Evolutionary conservation across 2,113 vertebrate genomes (phyloP).

Genomic region (Onychostruthus taczanowskii): DNA sequence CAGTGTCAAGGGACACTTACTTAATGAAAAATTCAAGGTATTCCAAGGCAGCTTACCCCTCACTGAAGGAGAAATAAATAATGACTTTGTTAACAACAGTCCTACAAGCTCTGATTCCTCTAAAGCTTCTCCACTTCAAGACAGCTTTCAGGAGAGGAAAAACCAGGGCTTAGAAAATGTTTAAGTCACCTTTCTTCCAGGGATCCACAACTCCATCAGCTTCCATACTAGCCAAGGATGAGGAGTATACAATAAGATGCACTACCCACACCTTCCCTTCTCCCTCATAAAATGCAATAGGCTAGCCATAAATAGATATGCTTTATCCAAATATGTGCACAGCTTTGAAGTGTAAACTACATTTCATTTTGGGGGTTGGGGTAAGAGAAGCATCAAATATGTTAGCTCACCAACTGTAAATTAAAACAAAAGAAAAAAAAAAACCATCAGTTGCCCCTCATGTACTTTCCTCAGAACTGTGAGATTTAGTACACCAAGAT

Average conservation of each 20-base stretch:
- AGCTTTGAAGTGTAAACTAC: background rate
- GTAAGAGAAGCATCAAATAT: conserved; percentile 27
- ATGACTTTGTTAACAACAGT: background rate
- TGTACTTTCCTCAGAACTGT: background rate
- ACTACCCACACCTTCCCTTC: background rate
- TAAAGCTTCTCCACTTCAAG: background rate
- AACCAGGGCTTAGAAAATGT: background rate
- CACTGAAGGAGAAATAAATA: background rate
- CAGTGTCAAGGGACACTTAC: background rate
- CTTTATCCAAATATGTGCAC: background rate
- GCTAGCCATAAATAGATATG: background rate
- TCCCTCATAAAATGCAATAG: background rate
- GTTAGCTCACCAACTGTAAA: conserved; percentile 42
- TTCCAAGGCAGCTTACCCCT: background rate
- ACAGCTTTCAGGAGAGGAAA: background rate
- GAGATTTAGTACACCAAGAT: conserved; percentile 17
- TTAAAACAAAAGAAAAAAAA: conserved; percentile 31
- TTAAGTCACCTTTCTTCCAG: background rate
- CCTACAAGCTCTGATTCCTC: background rate
- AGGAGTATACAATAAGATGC: background rate
- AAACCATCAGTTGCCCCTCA: background rate
- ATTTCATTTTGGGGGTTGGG: background rate
- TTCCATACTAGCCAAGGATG: background rate
- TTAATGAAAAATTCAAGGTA: background rate
- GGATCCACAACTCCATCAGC: background rate